Conservation (phyloP, 2,888 invertebrate species). For the Callyntrura sp. region DNA sequence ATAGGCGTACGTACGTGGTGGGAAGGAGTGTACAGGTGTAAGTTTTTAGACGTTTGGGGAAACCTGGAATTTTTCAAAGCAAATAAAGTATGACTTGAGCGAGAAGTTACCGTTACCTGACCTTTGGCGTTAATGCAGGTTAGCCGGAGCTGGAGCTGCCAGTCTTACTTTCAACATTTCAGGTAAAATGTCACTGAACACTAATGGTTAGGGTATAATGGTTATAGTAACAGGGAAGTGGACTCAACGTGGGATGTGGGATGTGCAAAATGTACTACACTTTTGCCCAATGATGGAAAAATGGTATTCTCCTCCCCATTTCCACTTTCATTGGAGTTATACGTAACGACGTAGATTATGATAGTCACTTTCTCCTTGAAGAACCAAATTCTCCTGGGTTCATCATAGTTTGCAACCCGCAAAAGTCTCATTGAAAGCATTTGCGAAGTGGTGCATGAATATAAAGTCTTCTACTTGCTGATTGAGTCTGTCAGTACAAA, state of each 20-base stretch:
- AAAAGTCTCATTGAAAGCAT: neutral
- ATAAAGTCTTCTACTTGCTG: no score
- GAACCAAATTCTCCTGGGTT: slow-evolving; percentile 7
- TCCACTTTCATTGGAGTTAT: no score
- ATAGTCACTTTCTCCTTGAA: neutral
- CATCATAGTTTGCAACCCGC: neutral
- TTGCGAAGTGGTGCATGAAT: neutral
- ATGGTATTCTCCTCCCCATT: no score
- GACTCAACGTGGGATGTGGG: neutral
- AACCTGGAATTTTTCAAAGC: neutral
- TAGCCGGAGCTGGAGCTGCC: neutral
- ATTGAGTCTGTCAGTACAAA: neutral
- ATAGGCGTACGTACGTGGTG: neutral
- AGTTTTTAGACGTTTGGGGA: neutral
- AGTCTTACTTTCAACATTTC: slow-evolving; percentile 15
- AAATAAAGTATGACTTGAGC: slow-evolving; percentile 1
- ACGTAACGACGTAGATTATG: neutral
- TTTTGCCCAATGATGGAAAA: neutral
- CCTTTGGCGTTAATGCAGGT: neutral
- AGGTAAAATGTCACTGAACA: slow-evolving; percentile 44
- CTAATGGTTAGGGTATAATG: neutral
- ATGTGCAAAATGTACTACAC: slow-evolving; percentile 20
- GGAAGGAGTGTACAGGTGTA: neutral
- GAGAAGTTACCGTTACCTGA: neutral
- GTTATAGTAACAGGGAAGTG: neutral